A percentile compares a stretch with the other conserved stretches of the same genome.
Evolutionary conservation across 2,113 vertebrate genomes (phyloP).

Genomic region (Carassius gibelio): DNA sequence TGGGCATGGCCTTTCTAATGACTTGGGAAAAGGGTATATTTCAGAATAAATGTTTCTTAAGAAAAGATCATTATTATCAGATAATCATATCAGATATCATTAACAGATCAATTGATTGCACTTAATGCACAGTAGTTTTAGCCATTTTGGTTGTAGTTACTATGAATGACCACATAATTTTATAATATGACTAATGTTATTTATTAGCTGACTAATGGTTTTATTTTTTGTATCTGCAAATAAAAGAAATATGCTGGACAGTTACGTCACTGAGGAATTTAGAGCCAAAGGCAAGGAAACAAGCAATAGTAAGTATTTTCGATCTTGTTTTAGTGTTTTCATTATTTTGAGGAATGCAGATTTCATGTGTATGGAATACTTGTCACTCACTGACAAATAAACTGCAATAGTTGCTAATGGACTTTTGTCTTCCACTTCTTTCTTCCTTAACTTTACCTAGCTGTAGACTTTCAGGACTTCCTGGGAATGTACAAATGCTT

Average conservation of each 20-base stretch:
- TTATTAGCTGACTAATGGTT: too few species aligned
- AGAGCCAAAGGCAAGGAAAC: conserved; percentile 60
- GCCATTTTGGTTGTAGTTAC: background rate
- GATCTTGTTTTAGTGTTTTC: background rate
- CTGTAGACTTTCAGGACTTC: conserved; percentile 70
- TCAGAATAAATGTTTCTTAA: background rate
- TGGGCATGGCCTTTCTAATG: conserved; percentile 20
- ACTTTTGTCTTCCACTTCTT: background rate
- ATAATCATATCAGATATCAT: too few species aligned
- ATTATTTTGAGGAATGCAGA: background rate
- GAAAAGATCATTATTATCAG: background rate
- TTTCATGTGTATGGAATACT: background rate
- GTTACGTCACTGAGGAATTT: conserved; percentile 71
- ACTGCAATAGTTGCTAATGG: background rate
- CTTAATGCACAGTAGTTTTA: background rate
- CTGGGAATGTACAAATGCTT: conserved; percentile 67
- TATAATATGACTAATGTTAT: background rate
- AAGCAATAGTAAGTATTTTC: conserved; percentile 59
- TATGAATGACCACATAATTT: background rate
- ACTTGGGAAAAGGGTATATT: background rate
- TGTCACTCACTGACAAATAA: background rate
- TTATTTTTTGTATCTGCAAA: background rate
- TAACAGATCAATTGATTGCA: background rate
- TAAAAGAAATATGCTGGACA: conserved; percentile 72
- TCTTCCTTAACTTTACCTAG: conserved; percentile 51